phyloP scores from a whole-genome alignment of 2,797 vertebrate species.

The Spatula versicolor region DNA sequence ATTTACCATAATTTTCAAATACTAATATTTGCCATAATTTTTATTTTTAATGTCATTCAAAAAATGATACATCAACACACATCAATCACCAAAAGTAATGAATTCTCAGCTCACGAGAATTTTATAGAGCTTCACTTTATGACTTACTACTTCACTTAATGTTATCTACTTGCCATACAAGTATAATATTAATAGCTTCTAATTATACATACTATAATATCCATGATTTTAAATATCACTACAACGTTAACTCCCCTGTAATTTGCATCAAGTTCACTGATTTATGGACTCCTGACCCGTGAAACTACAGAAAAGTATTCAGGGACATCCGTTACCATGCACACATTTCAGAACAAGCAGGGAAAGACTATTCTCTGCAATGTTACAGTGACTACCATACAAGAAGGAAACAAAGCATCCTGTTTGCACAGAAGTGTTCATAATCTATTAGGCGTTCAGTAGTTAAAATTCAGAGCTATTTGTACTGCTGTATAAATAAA shows the following conservation, averaged over 20 bases:
- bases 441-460: neutral
- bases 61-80: neutral
- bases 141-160: neutral
- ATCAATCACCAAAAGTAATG: neutral
- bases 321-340: neutral
- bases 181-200: neutral
- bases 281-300: neutral
- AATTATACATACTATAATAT: neutral
- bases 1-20: neutral
- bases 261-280: neutral
- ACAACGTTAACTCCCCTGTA: neutral
- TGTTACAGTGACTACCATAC: rapidly evolving
- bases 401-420: neutral
- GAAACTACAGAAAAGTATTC: neutral
- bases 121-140: neutral
- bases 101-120: neutral
- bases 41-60: neutral
- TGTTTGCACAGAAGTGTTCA: neutral
- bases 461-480: neutral
- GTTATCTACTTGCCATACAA: neutral
- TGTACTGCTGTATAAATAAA: neutral
- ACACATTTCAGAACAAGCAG: neutral
- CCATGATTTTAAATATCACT: neutral
- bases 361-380: neutral
- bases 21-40: neutral